Evolutionary conservation across 2,113 vertebrate genomes (phyloP).

Genomic region (Campylomormyrus numenius): DNA sequence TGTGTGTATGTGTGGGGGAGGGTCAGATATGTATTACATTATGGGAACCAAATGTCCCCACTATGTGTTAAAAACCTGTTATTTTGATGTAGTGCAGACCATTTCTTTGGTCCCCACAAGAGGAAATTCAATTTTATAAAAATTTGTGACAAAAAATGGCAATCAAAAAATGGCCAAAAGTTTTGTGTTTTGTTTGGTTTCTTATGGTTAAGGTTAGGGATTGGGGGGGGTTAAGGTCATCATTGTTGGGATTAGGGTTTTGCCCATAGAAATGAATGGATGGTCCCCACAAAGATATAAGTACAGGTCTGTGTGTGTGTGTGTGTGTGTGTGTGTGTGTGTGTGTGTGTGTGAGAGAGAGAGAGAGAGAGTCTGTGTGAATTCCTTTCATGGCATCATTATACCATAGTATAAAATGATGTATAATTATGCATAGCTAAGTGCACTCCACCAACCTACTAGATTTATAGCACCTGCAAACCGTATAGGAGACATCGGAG

Average conservation of each 20-base stretch:
- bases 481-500: neutral
- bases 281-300: too few relatives aligned
- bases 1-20: neutral
- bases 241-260: too few relatives aligned
- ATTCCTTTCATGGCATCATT: neutral
- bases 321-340: neutral
- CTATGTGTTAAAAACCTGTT: neutral
- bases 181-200: neutral
- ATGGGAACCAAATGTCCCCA: neutral
- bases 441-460: neutral
- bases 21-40: neutral
- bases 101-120: too few relatives aligned
- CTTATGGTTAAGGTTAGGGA: too few relatives aligned
- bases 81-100: neutral
- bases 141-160: too few relatives aligned
- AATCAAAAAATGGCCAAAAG: too few relatives aligned
- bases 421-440: neutral
- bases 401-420: neutral
- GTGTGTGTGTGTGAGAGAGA: neutral
- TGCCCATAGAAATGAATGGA: too few relatives aligned
- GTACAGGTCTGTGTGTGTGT: neutral
- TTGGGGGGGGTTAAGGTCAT: too few relatives aligned
- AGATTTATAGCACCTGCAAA: neutral
- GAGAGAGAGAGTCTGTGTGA: neutral
- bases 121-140: too few relatives aligned